A percentile compares a stretch with the other conserved stretches of the same genome.
These are phyloP conservation scores for Mus spicilegus DNA, from an alignment of 2,113 vertebrate genomes.

Conservation along the genomic window DNA sequence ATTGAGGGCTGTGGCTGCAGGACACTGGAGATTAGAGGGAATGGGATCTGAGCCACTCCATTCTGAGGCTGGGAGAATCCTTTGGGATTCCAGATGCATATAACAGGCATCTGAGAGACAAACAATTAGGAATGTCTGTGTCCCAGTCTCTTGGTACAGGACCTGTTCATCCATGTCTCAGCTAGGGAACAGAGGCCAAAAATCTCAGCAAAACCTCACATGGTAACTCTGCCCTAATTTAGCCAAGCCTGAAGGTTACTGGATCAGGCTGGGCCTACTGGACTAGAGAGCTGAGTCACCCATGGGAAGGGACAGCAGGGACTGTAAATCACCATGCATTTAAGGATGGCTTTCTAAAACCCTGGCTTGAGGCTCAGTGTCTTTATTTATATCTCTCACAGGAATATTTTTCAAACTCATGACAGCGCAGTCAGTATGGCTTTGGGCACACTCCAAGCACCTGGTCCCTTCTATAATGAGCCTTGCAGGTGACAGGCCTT, in stretches of 20 bases:
- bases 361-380: conserved; percentile 82
- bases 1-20: fast-evolving
- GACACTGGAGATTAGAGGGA: background rate
- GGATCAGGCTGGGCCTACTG: conserved; percentile 75
- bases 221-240: background rate
- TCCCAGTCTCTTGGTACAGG: background rate
- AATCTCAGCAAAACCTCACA: background rate
- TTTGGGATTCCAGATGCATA: background rate
- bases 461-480: conserved; percentile 86
- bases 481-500: conserved; percentile 69
- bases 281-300: conserved; percentile 80
- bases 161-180: background rate
- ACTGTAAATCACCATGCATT: conserved; percentile 87
- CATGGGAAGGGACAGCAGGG: conserved; percentile 69
- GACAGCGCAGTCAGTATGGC: conserved; percentile 84
- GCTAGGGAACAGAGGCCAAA: background rate
- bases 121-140: background rate
- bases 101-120: background rate
- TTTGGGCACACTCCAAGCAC: conserved; percentile 87
- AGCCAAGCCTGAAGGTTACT: conserved; percentile 75
- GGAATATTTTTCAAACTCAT: conserved; percentile 88
- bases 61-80: background rate
- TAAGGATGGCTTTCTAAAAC: conserved; percentile 87
- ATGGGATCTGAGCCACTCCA: background rate
- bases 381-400: conserved; percentile 88